Evolutionary conservation across 2,888 invertebrate species (phyloP), one percentile per base, ranked within the genome.

Genomic region (Cheilosia scutellata): DNA sequence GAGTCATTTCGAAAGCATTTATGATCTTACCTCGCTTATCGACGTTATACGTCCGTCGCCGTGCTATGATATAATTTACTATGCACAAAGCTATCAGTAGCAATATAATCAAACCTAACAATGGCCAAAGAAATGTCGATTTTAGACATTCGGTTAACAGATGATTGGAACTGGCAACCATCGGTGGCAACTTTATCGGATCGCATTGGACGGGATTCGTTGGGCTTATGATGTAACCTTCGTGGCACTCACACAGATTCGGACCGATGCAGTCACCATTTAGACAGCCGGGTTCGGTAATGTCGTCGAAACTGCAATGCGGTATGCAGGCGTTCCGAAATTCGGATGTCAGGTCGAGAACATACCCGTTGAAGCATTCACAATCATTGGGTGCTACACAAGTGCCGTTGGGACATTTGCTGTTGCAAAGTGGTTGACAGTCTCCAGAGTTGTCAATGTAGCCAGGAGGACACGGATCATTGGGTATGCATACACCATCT

Each of bases 391-490:
- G 89, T 0, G 87, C 75, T 2, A 90, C 82, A 72, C 92, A 92
- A 6, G 70, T 87, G n/a, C 91, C 91, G 88, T 91, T 90, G 0
- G 68, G 37, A 65, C 92, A 92, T 0, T 91, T 89, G 37, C 87
- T 82, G 0, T 90, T 88, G 86, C 94, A 94, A 1, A 90, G 60
- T 0, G 92, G 90, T 9, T 86, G 83, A 55, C 91, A 91, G 1
- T 57, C 29, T 7, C 55, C 87, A 0, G 27, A 25, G 0, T 9
- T 7, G 2, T 53, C 49, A 0, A 11, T 25, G 37, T 42, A 82
- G 5, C 84, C 84, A 0, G 55, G 33, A 0, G 47, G 58, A 25
- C 86, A 86, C 9, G 27, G 6, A n/a, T 16, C 33, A 2, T 53
- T 25, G 9, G 60, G 62, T 6, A 76, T 68, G 40, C 86, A 86